Conservation (phyloP, 2,113 vertebrate genomes). For the Vimba vimba region DNA sequence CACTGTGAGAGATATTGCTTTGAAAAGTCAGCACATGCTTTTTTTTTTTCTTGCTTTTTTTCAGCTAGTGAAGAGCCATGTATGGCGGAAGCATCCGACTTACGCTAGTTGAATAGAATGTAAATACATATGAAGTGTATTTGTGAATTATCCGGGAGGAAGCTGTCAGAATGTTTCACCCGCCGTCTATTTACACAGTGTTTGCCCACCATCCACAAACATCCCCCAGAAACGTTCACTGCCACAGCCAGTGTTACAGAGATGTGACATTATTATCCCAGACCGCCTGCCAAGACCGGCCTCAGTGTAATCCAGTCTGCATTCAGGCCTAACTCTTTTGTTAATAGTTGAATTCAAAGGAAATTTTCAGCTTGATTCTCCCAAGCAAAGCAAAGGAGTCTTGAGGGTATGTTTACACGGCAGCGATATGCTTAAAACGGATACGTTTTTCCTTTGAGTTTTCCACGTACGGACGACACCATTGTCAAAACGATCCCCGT, state of each 20-base stretch:
- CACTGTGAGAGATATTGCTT: neutral
- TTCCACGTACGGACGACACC: too few species aligned
- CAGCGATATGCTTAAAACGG: too few species aligned
- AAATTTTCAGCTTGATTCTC: neutral
- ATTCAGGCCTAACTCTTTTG: too few species aligned
- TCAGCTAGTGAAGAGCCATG: neutral
- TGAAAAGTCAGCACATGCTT: constrained; percentile 12
- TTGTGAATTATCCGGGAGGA: neutral
- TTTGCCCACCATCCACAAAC: constrained; percentile 14
- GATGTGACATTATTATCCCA: neutral
- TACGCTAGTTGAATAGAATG: constrained; percentile 29
- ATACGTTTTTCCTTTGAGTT: too few species aligned
- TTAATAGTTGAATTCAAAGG: neutral
- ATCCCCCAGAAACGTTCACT: neutral
- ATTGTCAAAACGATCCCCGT: too few species aligned
- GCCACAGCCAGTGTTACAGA: neutral
- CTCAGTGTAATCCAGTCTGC: neutral
- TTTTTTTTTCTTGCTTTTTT: neutral
- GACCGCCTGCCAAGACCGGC: neutral
- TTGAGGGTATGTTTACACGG: too few species aligned
- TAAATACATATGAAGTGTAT: constrained; percentile 12
- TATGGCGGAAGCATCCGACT: neutral
- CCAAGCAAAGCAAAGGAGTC: neutral
- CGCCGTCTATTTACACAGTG: neutral
- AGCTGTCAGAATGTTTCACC: constrained; percentile 3